These are phyloP conservation scores for Hemiprocne comata DNA, from an alignment of 2,113 vertebrate species.

Conservation along the genomic window DNA sequence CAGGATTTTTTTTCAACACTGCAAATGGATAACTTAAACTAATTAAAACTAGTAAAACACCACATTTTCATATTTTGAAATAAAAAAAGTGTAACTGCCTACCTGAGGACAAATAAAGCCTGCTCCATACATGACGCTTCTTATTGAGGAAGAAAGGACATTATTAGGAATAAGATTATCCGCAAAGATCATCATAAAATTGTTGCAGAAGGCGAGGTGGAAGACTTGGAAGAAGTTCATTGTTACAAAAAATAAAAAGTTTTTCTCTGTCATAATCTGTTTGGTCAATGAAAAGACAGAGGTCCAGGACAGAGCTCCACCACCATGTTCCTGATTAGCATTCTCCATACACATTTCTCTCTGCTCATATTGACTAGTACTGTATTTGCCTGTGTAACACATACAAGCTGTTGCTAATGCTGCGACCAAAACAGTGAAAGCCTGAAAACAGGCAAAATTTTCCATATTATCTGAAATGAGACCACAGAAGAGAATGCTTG, in stretches of 20 bases:
- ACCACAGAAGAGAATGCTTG: slow-evolving; percentile 86
- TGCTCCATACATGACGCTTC: slow-evolving; percentile 88
- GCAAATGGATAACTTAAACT: not conserved
- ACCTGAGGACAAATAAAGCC: slow-evolving; percentile 93
- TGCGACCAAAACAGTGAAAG: slow-evolving; percentile 70
- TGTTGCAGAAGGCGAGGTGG: slow-evolving; percentile 86
- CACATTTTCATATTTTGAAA: not conserved
- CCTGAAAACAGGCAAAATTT: slow-evolving; percentile 82
- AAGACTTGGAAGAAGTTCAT: slow-evolving; percentile 95
- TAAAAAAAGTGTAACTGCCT: not conserved
- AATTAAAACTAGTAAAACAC: not conserved
- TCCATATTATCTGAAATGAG: slow-evolving; percentile 87
- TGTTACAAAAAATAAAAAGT: slow-evolving; percentile 84
- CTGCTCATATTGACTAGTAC: slow-evolving; percentile 77
- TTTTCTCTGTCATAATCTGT: slow-evolving; percentile 84
- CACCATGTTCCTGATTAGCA: not conserved
- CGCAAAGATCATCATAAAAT: slow-evolving; percentile 91
- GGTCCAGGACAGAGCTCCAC: slow-evolving; percentile 68
- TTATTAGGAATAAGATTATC: slow-evolving; percentile 87
- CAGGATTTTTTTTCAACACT: not conserved
- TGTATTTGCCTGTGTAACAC: slow-evolving; percentile 81
- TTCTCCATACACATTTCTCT: not conserved
- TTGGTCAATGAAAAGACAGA: slow-evolving; percentile 74
- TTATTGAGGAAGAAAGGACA: slow-evolving; percentile 79
- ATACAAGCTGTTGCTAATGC: slow-evolving; percentile 80